Base-by-base conservation (phyloP, 2,888 invertebrate genomes). In the Malthinus flaveolus region DNA sequence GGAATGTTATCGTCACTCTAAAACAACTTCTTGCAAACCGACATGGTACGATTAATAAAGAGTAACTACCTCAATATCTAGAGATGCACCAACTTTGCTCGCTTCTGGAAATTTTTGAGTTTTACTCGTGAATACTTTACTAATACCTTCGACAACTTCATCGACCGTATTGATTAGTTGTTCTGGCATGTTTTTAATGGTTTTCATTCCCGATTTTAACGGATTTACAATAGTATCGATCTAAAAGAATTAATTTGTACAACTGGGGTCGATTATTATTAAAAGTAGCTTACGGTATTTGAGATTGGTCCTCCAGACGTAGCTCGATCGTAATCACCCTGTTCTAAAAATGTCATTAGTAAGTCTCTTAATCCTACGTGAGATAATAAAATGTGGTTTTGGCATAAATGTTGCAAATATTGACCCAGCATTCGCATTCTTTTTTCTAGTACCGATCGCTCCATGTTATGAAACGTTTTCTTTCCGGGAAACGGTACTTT, bases 401-500 rank as follows among this genome's bases (percentile, higher is more conserved):
- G 84, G 47, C 89, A 84, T 49, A 95, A 75, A 50, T 85, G 86
- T 71, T 87, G 84, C 65, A 97, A 80, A 79, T 95, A 97, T 60
- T 83, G 85, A 72, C 95, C 93, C 35, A 95, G 73, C 84, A 89
- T 86, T 37, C 85, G 80, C 83, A 93, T 93, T 11, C 97, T 83
- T 69, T 87, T 89, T 75, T 97, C 96, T 52, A 97, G 79, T 15
- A 97, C 90, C 1, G 85, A 80, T 7, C 91, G 81, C 56, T 94
- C 94, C 75, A 94, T 92, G 74, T 96, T 97, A 73, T 95, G 94
- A 77, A 97, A 93, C 45, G 95, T 90, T 75, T 95, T 95, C 79
- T 97, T 97, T 0, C 90, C 93, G 0, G 97, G 97, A 73, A 96
- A 93, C 15, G 88, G 84, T 32, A 95, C 80, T 68, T 87, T 87